Base-by-base conservation (phyloP, 2,888 invertebrate species). In the Apamea crenata region DNA sequence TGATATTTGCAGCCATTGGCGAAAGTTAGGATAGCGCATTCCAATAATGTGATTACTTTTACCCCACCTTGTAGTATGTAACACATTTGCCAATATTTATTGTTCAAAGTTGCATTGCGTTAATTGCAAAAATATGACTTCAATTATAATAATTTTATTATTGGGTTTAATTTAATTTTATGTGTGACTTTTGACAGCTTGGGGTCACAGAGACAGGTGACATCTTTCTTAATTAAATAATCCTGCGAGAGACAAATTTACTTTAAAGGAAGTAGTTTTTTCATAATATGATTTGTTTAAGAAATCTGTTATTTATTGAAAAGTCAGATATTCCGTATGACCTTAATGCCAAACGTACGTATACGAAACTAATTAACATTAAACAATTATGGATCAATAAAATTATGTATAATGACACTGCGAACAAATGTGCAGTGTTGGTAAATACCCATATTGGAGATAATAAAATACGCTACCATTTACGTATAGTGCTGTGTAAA, bases 221-320 rank as follows among this genome's bases (percentile, higher is more conserved):
- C 32, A 74, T 36, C 32, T 74, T 50, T 36, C 8, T 44, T 44
- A 74, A 67, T 81, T 61, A 81, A 73, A 81, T 73, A 73, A 67
- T 53, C 50, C 50, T 29, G 7, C 16, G 1, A 44, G 21, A 36
- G 6, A 32, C 12, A 12, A 77, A 63, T 47, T 80, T 67, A 25
- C 25, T 59, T 25, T 14, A 40, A 18, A 65, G 25, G 10, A 56
- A 29, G 14, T 65, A 8, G 3, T 6, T 25, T 66, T 59, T 56
- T 36, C 3, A 36, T 65, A 21, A 21, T 25, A 25, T 18, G 53
- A 25, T 32, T 61, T 40, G 7, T 50, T 32, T 21, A 71, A 25
- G 10, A 16, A 65, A 70, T 80, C 16, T 8, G 21, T 65, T 53
- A 79, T 71, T 81, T 65, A 81, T 71, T 47, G 16, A 25, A 56